Percentiles rank a stretch among this genome's conserved stretches.
phyloP scores from a whole-genome alignment of 2,888 invertebrate species.

The Melieria crassipennis region DNA sequence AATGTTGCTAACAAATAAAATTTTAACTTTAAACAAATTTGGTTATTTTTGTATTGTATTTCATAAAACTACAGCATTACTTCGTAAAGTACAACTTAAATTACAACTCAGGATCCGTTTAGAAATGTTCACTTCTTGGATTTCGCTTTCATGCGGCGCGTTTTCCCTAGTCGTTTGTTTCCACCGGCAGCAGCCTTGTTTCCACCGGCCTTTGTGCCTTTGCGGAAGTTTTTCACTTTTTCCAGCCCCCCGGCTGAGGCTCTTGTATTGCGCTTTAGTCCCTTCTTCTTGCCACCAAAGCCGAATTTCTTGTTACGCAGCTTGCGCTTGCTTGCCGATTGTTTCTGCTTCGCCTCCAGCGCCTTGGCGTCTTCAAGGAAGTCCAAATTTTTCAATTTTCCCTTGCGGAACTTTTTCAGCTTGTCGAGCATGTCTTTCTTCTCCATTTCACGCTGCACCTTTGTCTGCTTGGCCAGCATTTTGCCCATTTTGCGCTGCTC shows the following conservation, averaged over 20 bases:
- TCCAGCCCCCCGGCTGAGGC: slow-evolving; percentile 71
- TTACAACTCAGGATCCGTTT: too few species aligned
- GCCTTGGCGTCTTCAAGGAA: slow-evolving; percentile 78
- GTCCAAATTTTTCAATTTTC: slow-evolving; percentile 80
- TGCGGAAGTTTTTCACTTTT: slow-evolving; percentile 50
- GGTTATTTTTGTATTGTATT: slow-evolving; percentile 13
- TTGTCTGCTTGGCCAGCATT: slow-evolving; percentile 84
- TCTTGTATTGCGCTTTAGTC: slow-evolving; percentile 86
- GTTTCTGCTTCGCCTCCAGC: slow-evolving; percentile 58
- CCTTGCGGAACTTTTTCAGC: slow-evolving; percentile 92
- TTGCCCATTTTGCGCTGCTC: slow-evolving; percentile 94
- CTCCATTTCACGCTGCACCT: slow-evolving; percentile 85
- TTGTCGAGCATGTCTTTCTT: slow-evolving; percentile 92
- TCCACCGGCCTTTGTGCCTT: slow-evolving; percentile 47
- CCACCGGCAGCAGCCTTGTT: slow-evolving; percentile 54
- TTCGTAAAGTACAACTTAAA: too few species aligned
- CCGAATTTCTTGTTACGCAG: slow-evolving; percentile 89
- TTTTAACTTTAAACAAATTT: not conserved
- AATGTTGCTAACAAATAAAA: not conserved
- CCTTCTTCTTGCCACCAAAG: slow-evolving; percentile 94
- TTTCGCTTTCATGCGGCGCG: slow-evolving; percentile 64
- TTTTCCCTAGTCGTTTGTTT: slow-evolving; percentile 70
- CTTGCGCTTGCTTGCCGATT: slow-evolving; percentile 69
- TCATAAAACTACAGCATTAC: slow-evolving; percentile 36
- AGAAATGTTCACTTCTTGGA: slow-evolving; percentile 50